A percentile compares a stretch with the other conserved stretches of the same genome.
These are phyloP conservation scores for Gymnarchus niloticus DNA, from an alignment of 2,113 vertebrate species.

Conservation along the genomic window DNA sequence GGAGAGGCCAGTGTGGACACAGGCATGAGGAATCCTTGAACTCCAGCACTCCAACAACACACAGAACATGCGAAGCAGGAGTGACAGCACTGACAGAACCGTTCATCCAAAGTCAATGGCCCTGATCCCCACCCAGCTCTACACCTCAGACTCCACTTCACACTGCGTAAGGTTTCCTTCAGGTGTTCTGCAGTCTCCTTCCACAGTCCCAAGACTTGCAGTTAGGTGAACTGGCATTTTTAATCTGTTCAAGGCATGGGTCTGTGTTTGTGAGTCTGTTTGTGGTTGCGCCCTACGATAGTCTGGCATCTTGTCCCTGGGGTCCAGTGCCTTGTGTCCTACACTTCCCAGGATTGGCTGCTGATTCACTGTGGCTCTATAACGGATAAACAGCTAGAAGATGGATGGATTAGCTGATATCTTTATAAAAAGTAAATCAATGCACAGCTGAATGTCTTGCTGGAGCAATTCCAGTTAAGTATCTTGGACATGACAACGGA, in stretches of 20 bases:
- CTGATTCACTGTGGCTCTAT: neutral
- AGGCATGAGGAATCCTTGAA: too few relatives aligned
- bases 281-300: too few relatives aligned
- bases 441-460: neutral
- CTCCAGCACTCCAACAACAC: too few relatives aligned
- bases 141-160: too few relatives aligned
- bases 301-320: neutral
- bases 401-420: neutral
- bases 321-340: neutral
- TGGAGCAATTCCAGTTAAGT: neutral
- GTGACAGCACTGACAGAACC: too few relatives aligned
- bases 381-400: neutral
- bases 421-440: neutral
- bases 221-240: neutral
- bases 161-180: neutral
- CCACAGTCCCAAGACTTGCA: too few relatives aligned
- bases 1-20: too few relatives aligned
- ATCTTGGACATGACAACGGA: neutral
- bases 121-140: too few relatives aligned
- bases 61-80: too few relatives aligned
- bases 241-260: neutral
- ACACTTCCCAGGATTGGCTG: neutral
- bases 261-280: neutral
- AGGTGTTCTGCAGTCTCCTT: too few relatives aligned
- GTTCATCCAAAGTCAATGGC: too few relatives aligned